Evolutionary conservation across 2,888 invertebrate genomes (phyloP).

Genomic region (Cyaniris semiargus): DNA sequence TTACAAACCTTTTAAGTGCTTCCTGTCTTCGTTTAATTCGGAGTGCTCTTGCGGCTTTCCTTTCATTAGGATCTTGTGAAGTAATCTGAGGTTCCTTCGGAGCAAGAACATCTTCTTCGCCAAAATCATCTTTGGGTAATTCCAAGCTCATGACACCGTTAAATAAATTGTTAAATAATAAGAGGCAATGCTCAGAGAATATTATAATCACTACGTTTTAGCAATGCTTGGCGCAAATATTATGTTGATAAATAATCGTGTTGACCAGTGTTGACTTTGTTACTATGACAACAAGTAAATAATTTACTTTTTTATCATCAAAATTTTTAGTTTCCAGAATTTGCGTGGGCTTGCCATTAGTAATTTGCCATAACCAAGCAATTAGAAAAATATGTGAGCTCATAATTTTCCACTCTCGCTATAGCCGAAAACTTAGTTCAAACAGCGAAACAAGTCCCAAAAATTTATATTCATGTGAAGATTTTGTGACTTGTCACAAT

Average conservation of each 20-base stretch:
- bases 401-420: too few relatives aligned
- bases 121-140: slow-evolving; percentile 55
- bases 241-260: slow-evolving; percentile 18
- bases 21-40: slow-evolving; percentile 84
- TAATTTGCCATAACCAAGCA: too few relatives aligned
- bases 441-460: too few relatives aligned
- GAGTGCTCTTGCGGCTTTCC: slow-evolving; percentile 85
- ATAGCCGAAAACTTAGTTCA: too few relatives aligned
- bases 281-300: slow-evolving; percentile 34
- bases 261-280: slow-evolving; percentile 4
- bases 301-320: neutral
- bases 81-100: slow-evolving; percentile 81
- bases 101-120: slow-evolving; percentile 68
- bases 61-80: slow-evolving; percentile 83
- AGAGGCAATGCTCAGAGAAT: too few relatives aligned
- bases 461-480: too few relatives aligned
- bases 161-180: neutral
- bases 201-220: too few relatives aligned
- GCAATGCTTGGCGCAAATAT: neutral
- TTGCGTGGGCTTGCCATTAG: too few relatives aligned
- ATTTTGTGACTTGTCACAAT: too few relatives aligned
- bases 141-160: slow-evolving; percentile 46
- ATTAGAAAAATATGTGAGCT: too few relatives aligned
- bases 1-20: slow-evolving; percentile 76
- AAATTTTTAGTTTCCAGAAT: too few relatives aligned